Base-by-base conservation (phyloP, 1,140 invertebrate species). In the Daktulosphaira vitifoliae region DNA sequence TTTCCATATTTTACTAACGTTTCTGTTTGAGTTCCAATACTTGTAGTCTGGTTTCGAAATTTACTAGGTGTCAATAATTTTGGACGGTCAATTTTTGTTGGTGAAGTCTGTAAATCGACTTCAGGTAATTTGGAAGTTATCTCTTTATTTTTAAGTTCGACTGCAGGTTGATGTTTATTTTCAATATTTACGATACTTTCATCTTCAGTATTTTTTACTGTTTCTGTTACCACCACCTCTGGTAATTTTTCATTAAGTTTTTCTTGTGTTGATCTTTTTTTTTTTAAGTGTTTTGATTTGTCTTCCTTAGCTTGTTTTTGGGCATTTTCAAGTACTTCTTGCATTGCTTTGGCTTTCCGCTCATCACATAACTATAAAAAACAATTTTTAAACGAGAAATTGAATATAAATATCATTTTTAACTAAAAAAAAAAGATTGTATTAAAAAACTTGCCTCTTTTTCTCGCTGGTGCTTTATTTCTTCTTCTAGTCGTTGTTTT, bases 311-410 rank as follows among this genome's bases (percentile, higher is more conserved):
- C 81, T 69, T 77, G 76, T 71, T 77, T 80, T 70, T 84, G 80
- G 4, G 82, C 82, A 64, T 78, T 75, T 72, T 82, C 80, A n/a
- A 84, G 72, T 0, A 82, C 82, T 74, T 79, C 78, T 69, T 78
- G 77, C 68, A 81, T 76, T 3, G 80, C 78, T 71, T 82, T 78
- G 23, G 82, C 77, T 71, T 83, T 81, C 33, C 78, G 72, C 53
- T 80, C 77, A 66, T 81, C 79, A 68, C 83, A 81, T 69, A 84
- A 29, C 56, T 62, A 6, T 56, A 39, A 11, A n/a, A 53, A 1
- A 53, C 5, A 52, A 37, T 37, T 37, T n/a, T n/a, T n/a, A n/a
- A n/a, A n/a, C n/a, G n/a, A n/a, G n/a, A n/a, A n/a, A n/a, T n/a
- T n/a, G n/a, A n/a, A n/a, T n/a, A n/a, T 33, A 33, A 33, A 6